Base-by-base conservation (phyloP, 2,113 vertebrate species). In the Lepus europaeus region DNA sequence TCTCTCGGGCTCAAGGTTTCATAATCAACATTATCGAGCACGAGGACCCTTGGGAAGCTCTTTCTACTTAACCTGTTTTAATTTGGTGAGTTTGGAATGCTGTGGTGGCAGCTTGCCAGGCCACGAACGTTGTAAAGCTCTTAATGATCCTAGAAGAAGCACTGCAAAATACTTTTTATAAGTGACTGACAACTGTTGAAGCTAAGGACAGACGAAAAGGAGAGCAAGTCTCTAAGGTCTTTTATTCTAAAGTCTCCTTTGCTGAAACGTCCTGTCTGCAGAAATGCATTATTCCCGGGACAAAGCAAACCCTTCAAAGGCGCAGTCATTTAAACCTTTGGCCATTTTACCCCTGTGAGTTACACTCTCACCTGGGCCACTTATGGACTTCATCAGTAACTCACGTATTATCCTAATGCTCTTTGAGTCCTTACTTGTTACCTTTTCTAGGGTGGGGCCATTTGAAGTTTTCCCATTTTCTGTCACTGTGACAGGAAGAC, bases 191-290 rank as follows among this genome's bases (percentile, higher is more conserved):
- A 81, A 63, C 51, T 70, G 9, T 56, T 87, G 69, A 66, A 78
- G 85, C 64, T 66, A 69, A 86, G 63, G 74, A 69, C 59, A 86
- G 66, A 85, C n/a, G 69, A n/a, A 94, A 92, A 86, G 19, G 25
- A 87, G 51, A 95, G 64, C 74, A 73, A 39, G 3, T 61, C 69
- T 96, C 78, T n/a, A 22, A 72, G 53, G 68, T 61, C 31, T 33
- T 68, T 70, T 49, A 56, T 36, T 39, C 9, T 39, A 31, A 76
- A 91, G 23, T 3, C 27, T 22, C 12, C 31, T 77, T 79, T 89
- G 27, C 33, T 61, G 36, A 56, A 17, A 29, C 25, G 81, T 63
- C 27, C 51, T 31, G 8, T 66, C 11, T 17, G n/a, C 69, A 25
- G 20, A 23, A 4, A 4, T 1, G 25, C 2, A 25, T 27, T 56